Conservation (phyloP, 2,888 invertebrate species). For the Eupithecia pulchellata region DNA sequence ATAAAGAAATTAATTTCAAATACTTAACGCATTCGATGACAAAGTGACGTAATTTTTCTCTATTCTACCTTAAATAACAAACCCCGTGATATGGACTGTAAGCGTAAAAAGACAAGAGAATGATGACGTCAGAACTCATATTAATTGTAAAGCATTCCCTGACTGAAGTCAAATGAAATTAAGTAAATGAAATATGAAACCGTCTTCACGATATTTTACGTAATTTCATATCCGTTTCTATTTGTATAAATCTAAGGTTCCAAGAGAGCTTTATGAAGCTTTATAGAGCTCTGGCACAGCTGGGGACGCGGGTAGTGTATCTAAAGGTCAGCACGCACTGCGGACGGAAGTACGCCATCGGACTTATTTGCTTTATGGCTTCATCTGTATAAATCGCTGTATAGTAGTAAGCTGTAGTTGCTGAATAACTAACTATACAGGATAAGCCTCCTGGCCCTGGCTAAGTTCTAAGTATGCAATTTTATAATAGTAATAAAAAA, state of each 20-base stretch:
- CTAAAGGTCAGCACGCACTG: background rate
- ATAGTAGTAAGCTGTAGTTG: no score
- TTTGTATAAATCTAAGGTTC: constrained; percentile 21
- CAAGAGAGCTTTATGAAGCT: constrained; percentile 19
- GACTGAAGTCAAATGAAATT: constrained; percentile 2
- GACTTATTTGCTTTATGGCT: background rate
- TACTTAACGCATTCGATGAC: no score
- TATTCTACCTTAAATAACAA: no score
- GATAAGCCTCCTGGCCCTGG: no score
- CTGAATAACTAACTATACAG: no score
- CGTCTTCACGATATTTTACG: background rate
- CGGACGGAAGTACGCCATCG: background rate
- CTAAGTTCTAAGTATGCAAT: no score
- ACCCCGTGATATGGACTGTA: no score
- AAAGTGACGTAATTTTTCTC: no score
- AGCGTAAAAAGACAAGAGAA: no score
- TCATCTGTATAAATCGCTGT: no score
- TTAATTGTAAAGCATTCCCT: background rate
- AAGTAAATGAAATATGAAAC: background rate
- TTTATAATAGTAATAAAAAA: no score
- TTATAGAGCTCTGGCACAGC: constrained; percentile 18
- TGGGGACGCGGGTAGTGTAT: constrained; percentile 1
- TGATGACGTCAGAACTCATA: background rate
- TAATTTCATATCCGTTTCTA: constrained; percentile 24
- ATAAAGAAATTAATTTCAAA: no score